Base-by-base conservation (phyloP, 2,113 vertebrate species). In the Epinephelus moara region DNA sequence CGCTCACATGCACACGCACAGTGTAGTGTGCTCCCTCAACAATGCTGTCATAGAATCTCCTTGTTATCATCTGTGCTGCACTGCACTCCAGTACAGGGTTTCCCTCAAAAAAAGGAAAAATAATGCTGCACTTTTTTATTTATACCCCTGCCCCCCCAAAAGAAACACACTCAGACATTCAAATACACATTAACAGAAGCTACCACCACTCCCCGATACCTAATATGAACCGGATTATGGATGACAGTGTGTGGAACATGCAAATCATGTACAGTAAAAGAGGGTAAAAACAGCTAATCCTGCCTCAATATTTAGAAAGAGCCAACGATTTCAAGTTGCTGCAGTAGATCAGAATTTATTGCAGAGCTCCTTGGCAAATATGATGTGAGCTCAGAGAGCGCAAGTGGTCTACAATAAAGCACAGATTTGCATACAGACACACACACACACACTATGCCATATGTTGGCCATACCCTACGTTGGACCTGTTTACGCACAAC, bases 301-400 rank as follows among this genome's bases (percentile, higher is more conserved):
- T 79, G 80, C 19, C 57, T 78, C 6, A 7, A 18, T 62, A 18
- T 52, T 1, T 42, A 13, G 70, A 66, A 69, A 50, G 23, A 59
- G 52, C 30, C 18, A 67, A 66, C 0, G n/a, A 49, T 85, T 70
- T 75, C 33, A 86, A 85, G 81, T 88, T 93, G 81, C 59, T 91
- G 89, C 90, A 89, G 80, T 70, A 55, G 14, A 79, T 75, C 23
- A 59, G 37, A 68, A 82, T 82, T 80, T 61, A 74, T 84, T 81
- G 60, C 72, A 75, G 73, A 69, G 70, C 52, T 80, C 66, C 72
- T 52, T 56, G 15, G 74, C 12, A 85, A 75, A 80, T 56, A 30
- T 78, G 59, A 80, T 66, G 55, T 57, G 55, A 67, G 70, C 85
- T 76, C 30, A 47, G 45, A 57, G 62, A 77, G 55, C 61, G n/a